Base-by-base conservation (phyloP, 2,888 invertebrate species). In the Choreutis nemorana region DNA sequence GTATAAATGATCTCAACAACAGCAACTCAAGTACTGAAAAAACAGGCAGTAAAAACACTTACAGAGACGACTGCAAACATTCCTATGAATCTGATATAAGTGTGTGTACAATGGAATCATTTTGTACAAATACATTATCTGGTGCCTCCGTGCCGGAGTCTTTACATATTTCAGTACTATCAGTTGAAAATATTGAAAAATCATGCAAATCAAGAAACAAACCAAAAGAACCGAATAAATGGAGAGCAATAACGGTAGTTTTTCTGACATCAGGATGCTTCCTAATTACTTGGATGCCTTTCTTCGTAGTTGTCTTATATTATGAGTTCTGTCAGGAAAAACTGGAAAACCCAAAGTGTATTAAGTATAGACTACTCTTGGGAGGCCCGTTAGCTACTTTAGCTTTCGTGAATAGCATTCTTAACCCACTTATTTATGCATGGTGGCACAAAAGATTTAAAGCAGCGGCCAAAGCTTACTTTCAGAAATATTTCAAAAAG, bases 361-460 rank as follows among this genome's bases (percentile, higher is more conserved):
- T 79, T 25, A 50, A 65, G 4, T 49, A 83, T 15, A 63, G 72
- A 9, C 54, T 72, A 11, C 57, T 83, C 20, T 65, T 86, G 1
- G 81, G 81, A 1, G 83, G 83, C 26, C 85, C 86, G 0, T 48
- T 86, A 23, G 81, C 83, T 1, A 78, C 83, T 14, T 51, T 86
- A 25, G 86, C 85, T 1, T 82, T 85, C 39, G 43, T 75, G 1
- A 86, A 86, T 42, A 85, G 85, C 40, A 48, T 86, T 25, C 44
- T 86, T 1, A 86, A 86, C 49, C 87, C 87, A 1, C 50, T 87
- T 13, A 85, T 87, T 39, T 87, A 86, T 45, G 86, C 85, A 0
- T 87, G 86, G 86, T 87, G 86, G 86, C 86, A 87, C 49, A 84
- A 83, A 50, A 85, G 86, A 0, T 87, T 86, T 42, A 68, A 85